Base-by-base conservation (phyloP, 2,113 vertebrate genomes). In the Crotalus viridis region DNA sequence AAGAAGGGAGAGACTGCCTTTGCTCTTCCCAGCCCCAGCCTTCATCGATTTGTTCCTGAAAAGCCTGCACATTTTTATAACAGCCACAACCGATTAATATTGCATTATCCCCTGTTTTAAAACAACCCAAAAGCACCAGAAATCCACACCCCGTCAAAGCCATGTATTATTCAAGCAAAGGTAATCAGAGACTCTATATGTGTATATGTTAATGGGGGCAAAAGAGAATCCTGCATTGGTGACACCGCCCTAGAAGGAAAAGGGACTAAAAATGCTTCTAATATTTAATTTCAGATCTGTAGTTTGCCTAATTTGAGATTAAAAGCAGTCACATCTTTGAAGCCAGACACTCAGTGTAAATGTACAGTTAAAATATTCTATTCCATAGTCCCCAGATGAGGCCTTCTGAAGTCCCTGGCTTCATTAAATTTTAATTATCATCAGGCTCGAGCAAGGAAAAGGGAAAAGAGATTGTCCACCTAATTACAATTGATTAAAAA, bases 341-440 rank as follows among this genome's bases (percentile, higher is more conserved):
- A 99, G 98, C 98, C 98, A 99, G 98, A 98, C 98, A 98, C 98
- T 98, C 97, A 98, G 98, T 98, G 98, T 99, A 98, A 99, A 99
- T 98, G 99, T 99, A 99, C 99, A 99, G 99, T 99, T 99, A 99
- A 99, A 99, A 99, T 99, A 99, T 99, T 99, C 99, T 98, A 98
- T 97, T 98, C 98, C 96, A 94, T 51, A 87, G 97, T 99, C 99
- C 99, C 99, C 98, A 98, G 99, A 98, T 98, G 97, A 98, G 98
- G 98, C 98, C 98, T 98, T 97, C 69, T 97, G 98, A 98, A 98
- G 98, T 99, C 99, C 98, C 99, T 97, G 98, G 97, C 98, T 98
- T 99, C 99, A 99, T 99, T 99, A 99, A 99, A 98, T 96, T 99
- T 99, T 99, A 98, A 99, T 99, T 98, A 98, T 98, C 97, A 99